phyloP scores from a whole-genome alignment of 2,113 vertebrate genomes.

The Melanocharis versteri region DNA sequence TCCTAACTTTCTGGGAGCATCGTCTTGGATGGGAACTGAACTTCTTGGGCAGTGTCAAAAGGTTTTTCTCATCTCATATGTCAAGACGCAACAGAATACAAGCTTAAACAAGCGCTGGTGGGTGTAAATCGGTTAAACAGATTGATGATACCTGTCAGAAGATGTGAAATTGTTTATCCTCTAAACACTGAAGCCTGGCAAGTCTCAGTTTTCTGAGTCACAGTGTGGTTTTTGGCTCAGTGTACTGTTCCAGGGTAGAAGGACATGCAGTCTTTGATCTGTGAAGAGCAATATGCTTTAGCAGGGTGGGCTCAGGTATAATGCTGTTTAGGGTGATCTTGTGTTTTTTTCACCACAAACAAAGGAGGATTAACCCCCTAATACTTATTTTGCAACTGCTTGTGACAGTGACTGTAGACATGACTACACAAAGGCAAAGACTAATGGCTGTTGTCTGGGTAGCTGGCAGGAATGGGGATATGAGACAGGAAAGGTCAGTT shows the following conservation, averaged over 20 bases:
- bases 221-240: neutral
- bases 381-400: fast-evolving
- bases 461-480: neutral
- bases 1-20: neutral
- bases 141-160: conserved; percentile 49
- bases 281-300: neutral
- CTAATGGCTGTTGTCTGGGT: neutral
- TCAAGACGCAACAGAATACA: neutral
- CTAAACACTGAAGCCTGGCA: conserved; percentile 3
- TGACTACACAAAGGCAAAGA: neutral
- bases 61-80: neutral
- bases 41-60: neutral
- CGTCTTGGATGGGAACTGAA: neutral
- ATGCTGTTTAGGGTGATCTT: neutral
- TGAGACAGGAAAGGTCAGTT: neutral
- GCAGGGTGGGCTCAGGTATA: neutral
- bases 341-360: neutral
- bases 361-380: neutral
- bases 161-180: conserved; percentile 31
- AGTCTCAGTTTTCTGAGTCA: conserved; percentile 29
- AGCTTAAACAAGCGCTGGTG: conserved; percentile 28
- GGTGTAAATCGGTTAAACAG: conserved; percentile 4
- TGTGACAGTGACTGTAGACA: neutral
- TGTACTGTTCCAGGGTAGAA: neutral
- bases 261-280: neutral